Conservation (phyloP, 2,113 vertebrate species). For the Tetrao urogallus region DNA sequence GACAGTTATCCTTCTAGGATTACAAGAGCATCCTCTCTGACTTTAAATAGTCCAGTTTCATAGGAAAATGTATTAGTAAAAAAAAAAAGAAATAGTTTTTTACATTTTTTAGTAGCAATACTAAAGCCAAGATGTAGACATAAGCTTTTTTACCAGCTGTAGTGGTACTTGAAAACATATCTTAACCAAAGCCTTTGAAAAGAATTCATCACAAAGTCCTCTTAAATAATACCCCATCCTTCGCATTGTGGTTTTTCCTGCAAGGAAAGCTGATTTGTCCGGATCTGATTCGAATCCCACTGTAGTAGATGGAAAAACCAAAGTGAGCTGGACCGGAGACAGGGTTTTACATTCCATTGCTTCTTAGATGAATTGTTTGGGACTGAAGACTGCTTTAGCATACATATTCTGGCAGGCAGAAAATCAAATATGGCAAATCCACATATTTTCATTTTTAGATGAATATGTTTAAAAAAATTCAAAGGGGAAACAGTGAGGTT, state of each 20-base stretch:
- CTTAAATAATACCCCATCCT: constrained; percentile 38
- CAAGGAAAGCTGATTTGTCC: constrained; percentile 12
- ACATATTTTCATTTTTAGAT: constrained; percentile 8
- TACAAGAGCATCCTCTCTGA: background rate
- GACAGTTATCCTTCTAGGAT: background rate
- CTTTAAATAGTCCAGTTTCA: background rate
- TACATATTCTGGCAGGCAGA: background rate
- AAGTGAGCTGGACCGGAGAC: constrained; percentile 26
- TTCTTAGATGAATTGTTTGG: constrained; percentile 15
- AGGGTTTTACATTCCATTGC: background rate
- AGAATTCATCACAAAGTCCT: constrained; percentile 4
- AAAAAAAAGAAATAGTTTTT: background rate
- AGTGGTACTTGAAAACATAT: constrained; percentile 10
- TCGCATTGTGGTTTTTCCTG: constrained; percentile 28
- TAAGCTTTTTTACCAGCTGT: background rate
- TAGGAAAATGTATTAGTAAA: background rate
- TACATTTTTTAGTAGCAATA: background rate
- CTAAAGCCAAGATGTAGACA: background rate
- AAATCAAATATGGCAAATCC: background rate
- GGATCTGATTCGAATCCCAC: constrained; percentile 6
- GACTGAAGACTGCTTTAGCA: background rate
- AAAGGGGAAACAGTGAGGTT: background rate
- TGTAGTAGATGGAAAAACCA: constrained; percentile 45
- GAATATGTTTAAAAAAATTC: background rate
- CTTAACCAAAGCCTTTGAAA: constrained; percentile 20